Base-by-base conservation (phyloP, 2,888 invertebrate species). In the Blomia tropicalis region DNA sequence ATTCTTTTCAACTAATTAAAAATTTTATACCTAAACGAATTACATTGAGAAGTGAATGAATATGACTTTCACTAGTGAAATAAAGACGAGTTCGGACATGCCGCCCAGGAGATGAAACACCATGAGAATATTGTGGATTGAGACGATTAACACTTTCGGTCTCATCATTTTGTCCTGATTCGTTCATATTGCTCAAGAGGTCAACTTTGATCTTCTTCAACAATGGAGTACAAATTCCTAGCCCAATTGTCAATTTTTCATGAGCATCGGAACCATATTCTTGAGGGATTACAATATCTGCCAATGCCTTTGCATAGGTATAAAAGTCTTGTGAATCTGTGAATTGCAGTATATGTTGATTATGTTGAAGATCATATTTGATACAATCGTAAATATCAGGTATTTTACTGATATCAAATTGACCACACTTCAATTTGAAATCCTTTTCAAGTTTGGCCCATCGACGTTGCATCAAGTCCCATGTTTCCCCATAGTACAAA, bases 361-460 rank as follows among this genome's bases (percentile, higher is more conserved):
- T 98, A 74, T 98, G 98, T 72, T 96, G 95, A 68, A 96, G 77
- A 75, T 98, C 98, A 72, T 92, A 98, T 73, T 98, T 98, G 70
- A 98, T 96, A 73, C 96, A 96, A 77, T 98, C 98, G 72, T 98
- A 98, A 68, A 98, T 98, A 73, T 98, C 98, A 0, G 98, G 96
- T 64, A 99, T 90, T 77, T 98, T 98, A 4, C 93, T 95, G 70
- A 99, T 96, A 74, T 98, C 98, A 74, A 87, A 98, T 43, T 83
- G 81, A 69, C 85, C 87, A 70, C 85, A 86, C 74, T 93, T 93
- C 0, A 87, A 85, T 71, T 85, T 87, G 73, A 98, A 98, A 75
- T 98, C 98, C 75, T 96, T 95, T 72, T 95, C 91, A 61, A 96
- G 86, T 76, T 96, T 96, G 44, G 89, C 87, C 96, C 96, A 96